A percentile compares a stretch with the other conserved stretches of the same genome.
Evolutionary conservation across 2,797 vertebrate species (phyloP).

Genomic region (Aulostomus chinensis): DNA sequence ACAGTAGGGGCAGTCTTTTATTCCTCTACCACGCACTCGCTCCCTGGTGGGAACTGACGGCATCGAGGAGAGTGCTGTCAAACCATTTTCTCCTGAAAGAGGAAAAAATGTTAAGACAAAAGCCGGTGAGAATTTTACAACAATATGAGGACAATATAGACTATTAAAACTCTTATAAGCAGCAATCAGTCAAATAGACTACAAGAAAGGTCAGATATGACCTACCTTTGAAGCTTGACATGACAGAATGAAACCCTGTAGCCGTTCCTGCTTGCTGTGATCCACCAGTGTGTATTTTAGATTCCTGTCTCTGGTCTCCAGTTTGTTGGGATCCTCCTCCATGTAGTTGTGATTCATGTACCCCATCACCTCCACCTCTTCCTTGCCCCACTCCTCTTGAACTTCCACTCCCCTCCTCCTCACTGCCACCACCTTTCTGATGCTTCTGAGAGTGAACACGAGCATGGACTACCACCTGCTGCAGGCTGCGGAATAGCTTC

Average conservation of each 20-base stretch:
- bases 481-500: slow-evolving; percentile 81
- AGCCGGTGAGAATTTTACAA: slow-evolving; percentile 13
- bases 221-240: slow-evolving; percentile 79
- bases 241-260: slow-evolving; percentile 72
- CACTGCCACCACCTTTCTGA: slow-evolving; percentile 59
- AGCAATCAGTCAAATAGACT: too few species aligned
- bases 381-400: slow-evolving; percentile 62
- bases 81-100: slow-evolving; percentile 76
- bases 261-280: slow-evolving; percentile 57
- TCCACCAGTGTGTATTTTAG: slow-evolving; percentile 55
- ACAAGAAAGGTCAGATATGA: slow-evolving; percentile 7
- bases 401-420: slow-evolving; percentile 62
- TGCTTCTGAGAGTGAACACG: slow-evolving; percentile 79
- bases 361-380: slow-evolving; percentile 39
- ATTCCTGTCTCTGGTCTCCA: slow-evolving; percentile 57
- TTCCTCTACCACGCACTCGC: slow-evolving; percentile 84
- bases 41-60: slow-evolving; percentile 75
- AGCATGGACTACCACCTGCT: slow-evolving; percentile 83
- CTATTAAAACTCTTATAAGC: too few species aligned
- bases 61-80: slow-evolving; percentile 67
- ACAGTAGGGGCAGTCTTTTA: slow-evolving; percentile 94
- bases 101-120: slow-evolving; percentile 1
- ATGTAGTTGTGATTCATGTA: slow-evolving; percentile 50
- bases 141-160: slow-evolving; percentile 18
- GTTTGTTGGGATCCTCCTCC: slow-evolving; percentile 68